Conservation (phyloP, 53 echinoderm and acorn worm genomes). For the Crossaster papposus region DNA sequence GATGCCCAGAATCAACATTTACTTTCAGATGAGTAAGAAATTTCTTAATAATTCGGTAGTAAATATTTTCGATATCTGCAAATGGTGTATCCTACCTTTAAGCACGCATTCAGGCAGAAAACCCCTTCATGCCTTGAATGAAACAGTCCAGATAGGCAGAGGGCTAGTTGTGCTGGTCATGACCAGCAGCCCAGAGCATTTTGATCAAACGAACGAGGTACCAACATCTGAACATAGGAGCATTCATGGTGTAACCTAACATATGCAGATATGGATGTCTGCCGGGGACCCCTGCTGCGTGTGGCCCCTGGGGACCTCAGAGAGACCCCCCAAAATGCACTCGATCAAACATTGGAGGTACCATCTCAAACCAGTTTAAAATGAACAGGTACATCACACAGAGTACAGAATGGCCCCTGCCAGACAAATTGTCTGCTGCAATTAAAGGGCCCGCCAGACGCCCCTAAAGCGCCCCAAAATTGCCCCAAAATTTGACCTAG, state of each 20-base stretch:
- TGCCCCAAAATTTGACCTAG: background rate
- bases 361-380: slow-evolving; percentile 10
- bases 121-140: too few species aligned
- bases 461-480: slow-evolving; percentile 1
- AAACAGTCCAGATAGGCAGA: too few species aligned
- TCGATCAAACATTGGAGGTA: slow-evolving; percentile 19
- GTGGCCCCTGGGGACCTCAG: slow-evolving; percentile 13
- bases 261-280: slow-evolving; percentile 12
- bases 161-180: too few species aligned
- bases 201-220: slow-evolving; percentile 10
- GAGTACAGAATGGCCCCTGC: slow-evolving; percentile 34
- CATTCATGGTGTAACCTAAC: slow-evolving; percentile 27
- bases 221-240: background rate
- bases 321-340: background rate
- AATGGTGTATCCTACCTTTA: too few species aligned
- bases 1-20: too few species aligned
- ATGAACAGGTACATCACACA: slow-evolving; percentile 30
- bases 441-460: too few species aligned
- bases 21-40: too few species aligned
- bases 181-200: slow-evolving; percentile 17
- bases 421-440: slow-evolving; percentile 19
- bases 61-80: too few species aligned
- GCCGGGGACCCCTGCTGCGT: slow-evolving; percentile 15
- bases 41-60: too few species aligned
- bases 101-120: too few species aligned